Evolutionary conservation across 2,888 invertebrate species (phyloP).

Genomic region (Chirona hameri): DNA sequence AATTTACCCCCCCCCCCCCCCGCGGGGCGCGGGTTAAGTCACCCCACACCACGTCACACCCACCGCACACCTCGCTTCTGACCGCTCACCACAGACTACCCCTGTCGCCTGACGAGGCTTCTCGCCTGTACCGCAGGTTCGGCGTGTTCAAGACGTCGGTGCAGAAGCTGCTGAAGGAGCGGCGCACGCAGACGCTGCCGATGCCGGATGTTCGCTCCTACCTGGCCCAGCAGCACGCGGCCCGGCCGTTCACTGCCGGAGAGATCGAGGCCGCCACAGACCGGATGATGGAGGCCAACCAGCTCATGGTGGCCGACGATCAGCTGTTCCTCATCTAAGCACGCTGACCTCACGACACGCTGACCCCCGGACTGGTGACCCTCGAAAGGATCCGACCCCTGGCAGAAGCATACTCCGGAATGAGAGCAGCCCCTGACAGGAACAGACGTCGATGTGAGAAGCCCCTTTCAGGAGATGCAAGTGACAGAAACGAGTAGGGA

Average conservation of each 20-base stretch:
- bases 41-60: no score
- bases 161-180: slow-evolving; percentile 70
- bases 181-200: slow-evolving; percentile 69
- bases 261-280: slow-evolving; percentile 77
- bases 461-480: no score
- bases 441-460: no score
- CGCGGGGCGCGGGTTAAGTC: no score
- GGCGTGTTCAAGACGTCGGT: slow-evolving; percentile 68
- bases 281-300: slow-evolving; percentile 83
- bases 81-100: no score
- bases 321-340: slow-evolving; percentile 75
- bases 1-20: no score
- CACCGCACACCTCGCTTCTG: no score
- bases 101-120: background rate
- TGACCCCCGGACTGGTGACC: background rate
- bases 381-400: no score
- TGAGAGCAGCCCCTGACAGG: no score
- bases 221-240: slow-evolving; percentile 60
- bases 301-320: slow-evolving; percentile 84
- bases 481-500: no score
- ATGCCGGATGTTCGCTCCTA: slow-evolving; percentile 61
- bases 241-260: slow-evolving; percentile 58
- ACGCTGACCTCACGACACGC: background rate
- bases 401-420: no score
- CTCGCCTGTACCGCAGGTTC: slow-evolving; percentile 49